Evolutionary conservation across 2,113 vertebrate genomes (phyloP), one percentile per base, ranked within the genome.

Genomic region (Phyllostomus hastatus): DNA sequence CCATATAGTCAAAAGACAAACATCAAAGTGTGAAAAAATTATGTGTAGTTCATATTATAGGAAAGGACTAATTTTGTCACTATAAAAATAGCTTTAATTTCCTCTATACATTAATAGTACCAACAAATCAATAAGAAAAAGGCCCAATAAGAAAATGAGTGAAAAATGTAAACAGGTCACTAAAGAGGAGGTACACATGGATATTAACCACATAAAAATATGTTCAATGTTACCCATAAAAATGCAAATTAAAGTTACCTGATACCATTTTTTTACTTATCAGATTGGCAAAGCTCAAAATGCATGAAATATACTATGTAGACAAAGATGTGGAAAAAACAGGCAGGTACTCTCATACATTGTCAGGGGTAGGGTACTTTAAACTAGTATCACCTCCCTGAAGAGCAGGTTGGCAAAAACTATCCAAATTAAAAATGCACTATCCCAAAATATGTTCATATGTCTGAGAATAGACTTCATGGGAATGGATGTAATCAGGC

Each of bases 181-280:
- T 84, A 72, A 72, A 66, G 46, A 75, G 33, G 41, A 91, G 75
- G 75, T 89, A 41, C 14, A 50, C 6, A 16, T 38, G 48, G 8
- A 86, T 81, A 50, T 69, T 91, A 92, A 46, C 69, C 46, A 82
- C 46, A 59, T 79, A 82, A 95, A 79, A 94, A 61, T 70, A 92
- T 57, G 7, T 50, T 92, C n/a, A 70, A 24, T 26, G 38, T 87
- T 90, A 90, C 38, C 43, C 24, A 83, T 88, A 96, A 83, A 84
- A 95, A 82, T 66, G 54, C 41, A 97, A 96, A 67, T 91, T 84
- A 88, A 90, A 96, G 80, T 75, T 41, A 57, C 59, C 7, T 80
- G 38, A 66, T 89, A 64, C 48, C 4, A 66, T 79, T 72, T 85
- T 84, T 88, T 85, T 33, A 86, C 48, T 20, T 70, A 89, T 95